A percentile compares a stretch with the other conserved stretches of the same genome.
Evolutionary conservation across 2,888 invertebrate genomes (phyloP).

Genomic region (Arge pagana): DNA sequence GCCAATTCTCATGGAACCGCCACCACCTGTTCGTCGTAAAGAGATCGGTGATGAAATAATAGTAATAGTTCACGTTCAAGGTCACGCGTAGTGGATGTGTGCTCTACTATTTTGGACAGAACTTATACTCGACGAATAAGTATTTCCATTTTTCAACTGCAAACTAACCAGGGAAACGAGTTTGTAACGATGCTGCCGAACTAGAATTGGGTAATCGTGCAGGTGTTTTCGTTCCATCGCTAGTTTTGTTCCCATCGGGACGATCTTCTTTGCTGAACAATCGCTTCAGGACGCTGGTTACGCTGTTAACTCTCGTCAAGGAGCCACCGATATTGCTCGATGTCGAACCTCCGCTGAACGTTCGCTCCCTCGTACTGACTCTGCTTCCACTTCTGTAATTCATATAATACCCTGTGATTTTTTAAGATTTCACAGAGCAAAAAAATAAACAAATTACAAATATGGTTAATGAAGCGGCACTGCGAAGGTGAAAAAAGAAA

Average conservation of each 20-base stretch:
- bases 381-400: slow-evolving; percentile 49
- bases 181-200: slow-evolving; percentile 47
- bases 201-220: slow-evolving; percentile 55
- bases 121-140: no score
- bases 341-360: slow-evolving; percentile 48
- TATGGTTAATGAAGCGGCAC: no score
- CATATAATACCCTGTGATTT: slow-evolving; percentile 3
- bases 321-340: slow-evolving; percentile 60
- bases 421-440: no score
- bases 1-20: slow-evolving; percentile 51
- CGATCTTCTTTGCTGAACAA: slow-evolving; percentile 78
- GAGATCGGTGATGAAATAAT: background rate
- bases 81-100: no score
- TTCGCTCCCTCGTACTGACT: slow-evolving; percentile 51
- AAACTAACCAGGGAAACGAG: slow-evolving; percentile 21
- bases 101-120: background rate
- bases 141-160: no score
- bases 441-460: no score
- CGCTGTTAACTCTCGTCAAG: slow-evolving; percentile 74
- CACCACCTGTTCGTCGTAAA: slow-evolving; percentile 26
- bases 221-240: slow-evolving; percentile 58
- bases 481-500: no score
- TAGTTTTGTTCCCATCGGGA: slow-evolving; percentile 55
- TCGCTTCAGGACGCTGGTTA: slow-evolving; percentile 76
- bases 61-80: no score